These are phyloP conservation scores for Orchestes rusci DNA, from an alignment of 2,888 invertebrate species.

Conservation along the genomic window DNA sequence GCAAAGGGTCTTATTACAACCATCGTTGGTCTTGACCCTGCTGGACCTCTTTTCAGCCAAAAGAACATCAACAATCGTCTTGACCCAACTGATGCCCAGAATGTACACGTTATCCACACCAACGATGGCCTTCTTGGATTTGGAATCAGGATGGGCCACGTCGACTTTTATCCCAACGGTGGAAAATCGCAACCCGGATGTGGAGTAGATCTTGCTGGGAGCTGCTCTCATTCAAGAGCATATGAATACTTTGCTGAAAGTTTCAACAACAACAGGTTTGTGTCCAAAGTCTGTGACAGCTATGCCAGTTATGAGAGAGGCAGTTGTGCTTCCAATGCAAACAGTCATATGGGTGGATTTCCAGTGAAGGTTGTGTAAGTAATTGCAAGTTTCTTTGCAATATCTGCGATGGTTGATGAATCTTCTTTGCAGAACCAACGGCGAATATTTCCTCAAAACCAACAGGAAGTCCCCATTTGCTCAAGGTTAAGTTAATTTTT, in stretches of 20 bases:
- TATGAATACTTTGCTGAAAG: slow-evolving; percentile 45
- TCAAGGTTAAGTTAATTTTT: slow-evolving; percentile 12
- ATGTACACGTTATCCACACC: slow-evolving; percentile 40
- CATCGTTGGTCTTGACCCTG: slow-evolving; percentile 39
- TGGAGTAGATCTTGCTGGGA: slow-evolving; percentile 32
- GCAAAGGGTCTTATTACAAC: slow-evolving; percentile 28
- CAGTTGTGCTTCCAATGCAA: slow-evolving; percentile 22
- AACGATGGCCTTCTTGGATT: slow-evolving; percentile 27
- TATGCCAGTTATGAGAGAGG: slow-evolving; percentile 11
- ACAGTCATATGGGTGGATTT: slow-evolving; percentile 23
- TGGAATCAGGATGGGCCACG: slow-evolving; percentile 33
- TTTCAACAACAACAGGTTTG: slow-evolving; percentile 27
- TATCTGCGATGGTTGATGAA: too few species aligned
- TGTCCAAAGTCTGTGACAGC: slow-evolving; percentile 8
- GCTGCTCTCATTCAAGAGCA: slow-evolving; percentile 45
- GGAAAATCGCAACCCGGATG: slow-evolving; percentile 39
- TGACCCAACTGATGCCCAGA: slow-evolving; percentile 35
- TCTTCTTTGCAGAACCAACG: slow-evolving; percentile 44
- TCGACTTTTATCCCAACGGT: slow-evolving; percentile 41
- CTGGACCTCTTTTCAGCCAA: slow-evolving; percentile 32
- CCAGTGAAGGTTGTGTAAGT: slow-evolving; percentile 16
- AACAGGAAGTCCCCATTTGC: slow-evolving; percentile 20
- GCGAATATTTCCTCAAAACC: slow-evolving; percentile 57
- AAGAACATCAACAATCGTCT: slow-evolving; percentile 33
- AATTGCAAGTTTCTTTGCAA: not conserved